Evolutionary conservation across 2,888 invertebrate species (phyloP).

Genomic region (Drosophila neotestacea): DNA sequence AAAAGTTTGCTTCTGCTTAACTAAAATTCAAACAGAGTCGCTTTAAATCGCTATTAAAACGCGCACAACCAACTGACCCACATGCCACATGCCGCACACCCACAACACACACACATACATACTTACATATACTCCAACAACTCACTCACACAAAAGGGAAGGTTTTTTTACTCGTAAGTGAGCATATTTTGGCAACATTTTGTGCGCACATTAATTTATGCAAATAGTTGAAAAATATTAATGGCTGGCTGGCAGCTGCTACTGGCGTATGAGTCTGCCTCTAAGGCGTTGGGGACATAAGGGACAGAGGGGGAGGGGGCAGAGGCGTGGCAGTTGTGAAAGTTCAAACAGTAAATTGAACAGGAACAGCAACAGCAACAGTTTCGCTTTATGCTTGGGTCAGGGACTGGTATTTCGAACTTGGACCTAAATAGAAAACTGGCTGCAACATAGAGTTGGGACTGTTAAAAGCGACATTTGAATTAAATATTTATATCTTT

Average conservation of each 20-base stretch:
- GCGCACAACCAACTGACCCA: slow-evolving; percentile 52
- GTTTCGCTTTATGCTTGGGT: slow-evolving; percentile 29
- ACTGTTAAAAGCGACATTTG: slow-evolving; percentile 48
- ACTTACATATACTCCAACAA: slow-evolving; percentile 1
- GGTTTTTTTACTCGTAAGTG: slow-evolving; percentile 21
- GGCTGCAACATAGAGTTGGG: neutral
- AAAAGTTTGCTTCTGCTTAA: slow-evolving; percentile 55
- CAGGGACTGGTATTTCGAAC: slow-evolving; percentile 9
- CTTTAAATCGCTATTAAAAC: slow-evolving; percentile 70
- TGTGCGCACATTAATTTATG: slow-evolving; percentile 78
- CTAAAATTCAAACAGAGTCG: slow-evolving; percentile 58
- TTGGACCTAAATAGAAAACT: slow-evolving; percentile 1
- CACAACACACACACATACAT: neutral
- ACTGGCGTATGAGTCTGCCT: slow-evolving; percentile 25
- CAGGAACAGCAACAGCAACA: slow-evolving; percentile 42
- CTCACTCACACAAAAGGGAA: slow-evolving; percentile 12
- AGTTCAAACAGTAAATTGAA: slow-evolving; percentile 54
- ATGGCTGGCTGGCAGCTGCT: slow-evolving; percentile 66
- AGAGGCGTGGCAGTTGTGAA: slow-evolving; percentile 21
- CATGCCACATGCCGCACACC: slow-evolving; percentile 34
- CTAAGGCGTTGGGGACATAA: neutral
- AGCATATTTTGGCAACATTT: slow-evolving; percentile 73
- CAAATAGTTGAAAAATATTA: slow-evolving; percentile 79
- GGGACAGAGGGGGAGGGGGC: neutral
- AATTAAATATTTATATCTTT: slow-evolving; percentile 76